A percentile compares a stretch with the other conserved stretches of the same genome.
These are phyloP conservation scores for Sabatieria punctata DNA, from an alignment of 2,888 invertebrate genomes.

Conservation along the genomic window DNA sequence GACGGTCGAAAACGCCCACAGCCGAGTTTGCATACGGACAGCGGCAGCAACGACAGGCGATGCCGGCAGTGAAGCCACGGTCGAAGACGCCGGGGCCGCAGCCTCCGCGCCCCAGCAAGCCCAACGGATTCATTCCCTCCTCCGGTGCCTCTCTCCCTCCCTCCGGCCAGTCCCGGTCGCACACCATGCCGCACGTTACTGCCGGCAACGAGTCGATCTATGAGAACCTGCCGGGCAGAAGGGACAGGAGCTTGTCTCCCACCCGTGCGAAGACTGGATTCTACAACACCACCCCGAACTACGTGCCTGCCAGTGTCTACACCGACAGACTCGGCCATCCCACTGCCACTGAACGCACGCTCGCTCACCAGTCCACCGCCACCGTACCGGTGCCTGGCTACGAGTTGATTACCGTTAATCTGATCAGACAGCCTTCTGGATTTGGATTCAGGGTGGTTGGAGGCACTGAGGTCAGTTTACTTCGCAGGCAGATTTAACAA, in stretches of 20 bases:
- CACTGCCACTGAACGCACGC: constrained; percentile 14
- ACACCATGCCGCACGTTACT: too few relatives aligned
- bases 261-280: neutral
- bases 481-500: too few relatives aligned
- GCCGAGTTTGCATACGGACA: constrained; percentile 58
- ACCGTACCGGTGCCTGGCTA: constrained; percentile 12
- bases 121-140: constrained; percentile 38
- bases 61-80: constrained; percentile 8
- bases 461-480: constrained; percentile 93
- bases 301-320: constrained; percentile 24
- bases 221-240: constrained; percentile 7
- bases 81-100: constrained; percentile 12
- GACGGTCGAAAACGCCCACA: constrained; percentile 74
- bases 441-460: constrained; percentile 97
- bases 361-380: constrained; percentile 13
- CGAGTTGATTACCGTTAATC: constrained; percentile 55
- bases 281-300: constrained; percentile 22
- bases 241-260: neutral
- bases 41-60: constrained; percentile 26
- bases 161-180: neutral
- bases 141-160: neutral
- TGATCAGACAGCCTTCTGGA: constrained; percentile 74
- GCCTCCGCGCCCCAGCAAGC: neutral
- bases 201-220: constrained; percentile 10
- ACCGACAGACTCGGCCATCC: constrained; percentile 15